A percentile compares a stretch with the other conserved stretches of the same genome.
Conservation (phyloP, 1,140 invertebrate genomes). For the Eumeta japonica region DNA sequence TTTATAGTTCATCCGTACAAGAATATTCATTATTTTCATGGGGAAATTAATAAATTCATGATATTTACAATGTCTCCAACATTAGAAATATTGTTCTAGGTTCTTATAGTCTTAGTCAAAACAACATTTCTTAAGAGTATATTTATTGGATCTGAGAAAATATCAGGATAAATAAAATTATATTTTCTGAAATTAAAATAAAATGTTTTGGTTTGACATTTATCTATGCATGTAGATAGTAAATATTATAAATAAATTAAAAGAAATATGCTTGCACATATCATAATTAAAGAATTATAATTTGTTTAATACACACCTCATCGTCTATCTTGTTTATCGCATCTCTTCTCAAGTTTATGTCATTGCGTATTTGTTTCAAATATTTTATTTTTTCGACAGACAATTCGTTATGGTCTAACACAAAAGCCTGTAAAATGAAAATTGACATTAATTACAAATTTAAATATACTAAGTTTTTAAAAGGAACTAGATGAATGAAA, state of each 20-base stretch:
- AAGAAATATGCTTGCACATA: background rate
- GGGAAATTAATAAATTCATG: too few species aligned
- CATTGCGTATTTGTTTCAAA: constrained; percentile 59
- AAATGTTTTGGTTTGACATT: too few species aligned
- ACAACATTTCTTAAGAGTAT: too few species aligned
- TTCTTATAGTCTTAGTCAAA: too few species aligned
- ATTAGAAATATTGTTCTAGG: too few species aligned
- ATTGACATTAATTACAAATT: too few species aligned
- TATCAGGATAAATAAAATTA: background rate
- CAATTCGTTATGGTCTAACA: constrained; percentile 57
- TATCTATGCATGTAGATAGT: background rate
- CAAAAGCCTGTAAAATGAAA: constrained; percentile 45
- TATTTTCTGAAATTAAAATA: background rate
- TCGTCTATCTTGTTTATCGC: constrained; percentile 67
- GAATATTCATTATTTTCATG: too few species aligned
- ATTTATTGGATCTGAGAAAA: background rate
- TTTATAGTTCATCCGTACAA: too few species aligned
- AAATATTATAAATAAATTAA: background rate
- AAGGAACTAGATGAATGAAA: too few species aligned
- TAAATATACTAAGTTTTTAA: too few species aligned
- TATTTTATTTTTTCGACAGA: constrained; percentile 53
- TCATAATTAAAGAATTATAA: background rate
- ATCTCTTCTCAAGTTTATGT: constrained; percentile 67
- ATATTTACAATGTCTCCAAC: too few species aligned
- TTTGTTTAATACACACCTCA: constrained; percentile 41